These are phyloP conservation scores for Illadopsis cleaveri DNA, from an alignment of 2,113 vertebrate genomes.

Conservation along the genomic window DNA sequence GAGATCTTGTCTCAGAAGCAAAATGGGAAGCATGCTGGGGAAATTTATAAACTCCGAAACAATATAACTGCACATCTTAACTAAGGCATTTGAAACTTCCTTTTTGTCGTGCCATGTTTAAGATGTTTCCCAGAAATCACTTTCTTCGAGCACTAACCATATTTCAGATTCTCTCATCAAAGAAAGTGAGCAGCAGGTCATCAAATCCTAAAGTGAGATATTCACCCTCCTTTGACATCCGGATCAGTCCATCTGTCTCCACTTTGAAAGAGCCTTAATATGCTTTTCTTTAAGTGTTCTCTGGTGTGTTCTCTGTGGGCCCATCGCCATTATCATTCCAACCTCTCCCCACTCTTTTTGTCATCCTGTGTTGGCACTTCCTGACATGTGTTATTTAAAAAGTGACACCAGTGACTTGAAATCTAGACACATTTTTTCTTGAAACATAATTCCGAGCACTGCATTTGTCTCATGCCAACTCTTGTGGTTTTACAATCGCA, in stretches of 20 bases:
- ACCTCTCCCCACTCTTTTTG: slow-evolving; percentile 66
- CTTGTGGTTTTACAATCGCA: slow-evolving; percentile 44
- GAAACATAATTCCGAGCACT: slow-evolving; percentile 51
- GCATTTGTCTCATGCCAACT: slow-evolving; percentile 53
- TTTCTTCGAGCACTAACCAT: slow-evolving; percentile 31
- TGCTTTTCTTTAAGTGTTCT: slow-evolving; percentile 65
- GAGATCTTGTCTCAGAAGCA: slow-evolving; percentile 50
- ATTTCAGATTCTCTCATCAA: slow-evolving; percentile 63
- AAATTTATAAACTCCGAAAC: slow-evolving; percentile 39
- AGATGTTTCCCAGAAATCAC: slow-evolving; percentile 51
- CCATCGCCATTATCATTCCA: slow-evolving; percentile 69
- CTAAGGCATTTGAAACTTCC: slow-evolving; percentile 18
- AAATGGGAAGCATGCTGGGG: slow-evolving; percentile 37
- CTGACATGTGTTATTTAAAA: slow-evolving; percentile 69
- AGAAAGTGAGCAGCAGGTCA: slow-evolving; percentile 68
- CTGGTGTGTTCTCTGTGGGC: slow-evolving; percentile 61
- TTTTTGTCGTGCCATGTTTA: not conserved
- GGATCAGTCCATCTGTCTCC: slow-evolving; percentile 66
- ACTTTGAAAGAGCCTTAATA: slow-evolving; percentile 65
- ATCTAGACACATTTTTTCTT: slow-evolving; percentile 66
- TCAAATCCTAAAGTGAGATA: slow-evolving; percentile 66
- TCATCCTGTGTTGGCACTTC: slow-evolving; percentile 67
- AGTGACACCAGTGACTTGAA: slow-evolving; percentile 66
- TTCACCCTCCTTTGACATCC: slow-evolving; percentile 66
- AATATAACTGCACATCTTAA: slow-evolving; percentile 43